phyloP scores from a whole-genome alignment of 2,888 invertebrate genomes.

The Tenthredo livida region DNA sequence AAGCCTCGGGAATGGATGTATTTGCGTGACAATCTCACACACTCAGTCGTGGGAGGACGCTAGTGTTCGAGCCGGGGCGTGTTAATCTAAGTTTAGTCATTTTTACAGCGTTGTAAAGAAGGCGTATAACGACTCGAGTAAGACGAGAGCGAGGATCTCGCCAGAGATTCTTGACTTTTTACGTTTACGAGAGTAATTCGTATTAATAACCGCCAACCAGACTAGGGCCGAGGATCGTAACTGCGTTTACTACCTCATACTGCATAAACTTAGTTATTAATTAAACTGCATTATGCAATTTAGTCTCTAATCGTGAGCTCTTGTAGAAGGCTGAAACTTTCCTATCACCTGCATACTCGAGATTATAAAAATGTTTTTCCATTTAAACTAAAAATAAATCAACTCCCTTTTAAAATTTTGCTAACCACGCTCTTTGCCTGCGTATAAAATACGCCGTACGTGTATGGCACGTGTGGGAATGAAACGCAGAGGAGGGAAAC shows the following conservation, averaged over 20 bases:
- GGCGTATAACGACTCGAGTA: constrained; percentile 39
- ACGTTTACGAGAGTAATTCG: constrained; percentile 53
- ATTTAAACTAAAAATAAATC: constrained; percentile 68
- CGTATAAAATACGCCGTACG: background rate
- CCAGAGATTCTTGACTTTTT: constrained; percentile 39
- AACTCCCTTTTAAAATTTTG: constrained; percentile 63
- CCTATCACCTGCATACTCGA: background rate
- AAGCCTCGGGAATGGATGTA: background rate
- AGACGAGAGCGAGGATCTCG: constrained; percentile 15
- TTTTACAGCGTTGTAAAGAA: constrained; percentile 57
- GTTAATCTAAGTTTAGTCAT: constrained; percentile 60
- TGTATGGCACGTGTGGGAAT: background rate
- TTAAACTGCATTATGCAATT: constrained; percentile 54
- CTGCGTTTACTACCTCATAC: constrained; percentile 24
- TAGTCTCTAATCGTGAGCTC: constrained; percentile 19
- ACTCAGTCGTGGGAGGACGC: background rate
- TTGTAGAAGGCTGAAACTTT: background rate
- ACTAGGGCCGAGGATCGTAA: constrained; percentile 27
- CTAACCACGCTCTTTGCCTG: constrained; percentile 53
- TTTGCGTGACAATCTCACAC: background rate
- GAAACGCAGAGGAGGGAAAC: constrained; percentile 12
- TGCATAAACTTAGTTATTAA: constrained; percentile 46
- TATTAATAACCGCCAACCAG: constrained; percentile 52
- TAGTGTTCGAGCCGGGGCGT: constrained; percentile 24
- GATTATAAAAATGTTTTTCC: background rate